These are phyloP conservation scores for Tenthredo notha DNA, from an alignment of 2,888 invertebrate genomes.

Conservation along the genomic window DNA sequence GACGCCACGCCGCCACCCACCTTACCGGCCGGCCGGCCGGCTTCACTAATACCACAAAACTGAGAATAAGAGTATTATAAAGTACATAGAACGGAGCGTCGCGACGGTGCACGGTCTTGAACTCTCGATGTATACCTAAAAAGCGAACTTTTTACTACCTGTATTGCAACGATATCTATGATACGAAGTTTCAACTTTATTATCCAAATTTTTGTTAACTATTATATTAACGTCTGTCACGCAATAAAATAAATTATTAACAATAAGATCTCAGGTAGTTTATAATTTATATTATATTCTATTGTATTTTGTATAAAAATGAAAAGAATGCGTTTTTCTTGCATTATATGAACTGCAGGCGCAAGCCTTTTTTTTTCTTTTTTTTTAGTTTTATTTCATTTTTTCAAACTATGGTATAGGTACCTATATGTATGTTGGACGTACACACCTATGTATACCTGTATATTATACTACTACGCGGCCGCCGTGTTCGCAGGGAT, in stretches of 20 bases:
- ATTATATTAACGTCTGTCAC: neutral
- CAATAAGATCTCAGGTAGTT: neutral
- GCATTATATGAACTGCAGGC: neutral
- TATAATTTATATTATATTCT: neutral
- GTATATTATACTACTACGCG: neutral
- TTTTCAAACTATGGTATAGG: neutral
- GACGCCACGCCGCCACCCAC: slow-evolving; percentile 71
- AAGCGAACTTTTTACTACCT: neutral
- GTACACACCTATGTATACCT: neutral
- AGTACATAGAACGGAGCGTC: neutral
- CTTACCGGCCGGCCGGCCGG: slow-evolving; percentile 68
- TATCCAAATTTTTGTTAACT: too few species aligned
- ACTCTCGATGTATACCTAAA: neutral
- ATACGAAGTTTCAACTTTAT: neutral
- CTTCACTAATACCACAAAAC: slow-evolving; percentile 8
- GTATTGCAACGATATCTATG: neutral
- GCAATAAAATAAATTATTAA: too few species aligned
- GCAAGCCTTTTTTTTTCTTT: neutral
- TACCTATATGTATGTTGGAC: neutral
- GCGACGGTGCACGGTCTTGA: neutral
- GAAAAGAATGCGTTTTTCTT: neutral
- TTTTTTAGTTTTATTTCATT: neutral
- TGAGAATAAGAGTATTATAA: neutral
- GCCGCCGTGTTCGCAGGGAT: slow-evolving; percentile 16
- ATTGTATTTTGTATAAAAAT: neutral